Evolutionary conservation across 2,888 invertebrate species (phyloP).

Genomic region (Isotomurus palustris): DNA sequence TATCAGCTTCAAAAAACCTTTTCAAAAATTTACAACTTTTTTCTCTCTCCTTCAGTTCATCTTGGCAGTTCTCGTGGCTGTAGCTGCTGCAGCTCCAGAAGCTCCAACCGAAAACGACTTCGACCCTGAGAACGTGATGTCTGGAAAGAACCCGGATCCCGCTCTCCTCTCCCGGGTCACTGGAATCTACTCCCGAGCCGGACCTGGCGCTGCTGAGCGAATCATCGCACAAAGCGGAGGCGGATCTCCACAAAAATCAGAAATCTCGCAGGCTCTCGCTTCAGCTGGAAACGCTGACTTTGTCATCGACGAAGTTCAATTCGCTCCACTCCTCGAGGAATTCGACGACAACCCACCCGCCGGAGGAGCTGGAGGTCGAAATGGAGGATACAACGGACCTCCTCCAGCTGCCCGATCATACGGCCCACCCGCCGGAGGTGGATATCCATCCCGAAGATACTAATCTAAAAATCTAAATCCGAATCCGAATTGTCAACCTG

Average conservation of each 20-base stretch:
- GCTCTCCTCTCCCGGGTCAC: neutral
- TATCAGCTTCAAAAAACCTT: neutral
- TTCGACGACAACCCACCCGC: neutral
- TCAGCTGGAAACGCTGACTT: neutral
- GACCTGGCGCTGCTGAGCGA: neutral
- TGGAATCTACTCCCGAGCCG: neutral
- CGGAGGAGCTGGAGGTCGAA: neutral
- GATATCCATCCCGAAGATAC: no score
- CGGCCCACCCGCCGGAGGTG: neutral
- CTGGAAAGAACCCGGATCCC: neutral
- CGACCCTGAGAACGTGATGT: neutral
- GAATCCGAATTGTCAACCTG: no score
- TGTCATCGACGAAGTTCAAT: constrained; percentile 1
- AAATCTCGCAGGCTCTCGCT: neutral
- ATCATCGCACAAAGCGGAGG: neutral
- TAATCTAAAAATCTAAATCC: no score
- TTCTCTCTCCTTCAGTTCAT: neutral
- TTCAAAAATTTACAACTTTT: neutral
- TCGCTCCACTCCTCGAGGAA: neutral
- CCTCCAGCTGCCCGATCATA: neutral
- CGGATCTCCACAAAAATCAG: neutral
- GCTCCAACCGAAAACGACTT: neutral
- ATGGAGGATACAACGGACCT: constrained; percentile 1
- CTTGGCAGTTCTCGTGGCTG: neutral
- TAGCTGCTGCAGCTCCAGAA: neutral